Evolutionary conservation across 2,113 vertebrate genomes (phyloP).

Genomic region (Heterotilapia buettikoferi): DNA sequence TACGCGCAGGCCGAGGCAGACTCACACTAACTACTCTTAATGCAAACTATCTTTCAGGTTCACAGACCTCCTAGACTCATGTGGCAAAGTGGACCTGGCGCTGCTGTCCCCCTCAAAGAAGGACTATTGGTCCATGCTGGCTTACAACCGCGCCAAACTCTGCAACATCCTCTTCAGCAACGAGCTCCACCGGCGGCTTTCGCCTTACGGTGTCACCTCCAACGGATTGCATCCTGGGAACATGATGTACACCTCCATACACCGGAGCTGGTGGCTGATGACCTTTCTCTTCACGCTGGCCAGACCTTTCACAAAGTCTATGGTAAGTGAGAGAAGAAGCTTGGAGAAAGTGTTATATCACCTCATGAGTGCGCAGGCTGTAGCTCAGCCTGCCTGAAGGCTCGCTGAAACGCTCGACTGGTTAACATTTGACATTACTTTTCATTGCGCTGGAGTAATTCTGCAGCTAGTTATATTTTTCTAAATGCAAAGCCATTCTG

Average conservation of each 20-base stretch:
- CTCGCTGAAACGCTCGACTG: not conserved
- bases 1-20: not conserved
- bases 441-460: not conserved
- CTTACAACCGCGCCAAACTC: constrained; percentile 95
- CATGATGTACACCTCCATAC: constrained; percentile 90
- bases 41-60: constrained; percentile 74
- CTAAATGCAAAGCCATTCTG: not conserved
- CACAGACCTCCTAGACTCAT: constrained; percentile 83
- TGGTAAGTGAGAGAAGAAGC: constrained; percentile 77
- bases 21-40: not conserved
- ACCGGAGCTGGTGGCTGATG: constrained; percentile 91
- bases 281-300: constrained; percentile 88
- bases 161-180: constrained; percentile 93
- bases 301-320: constrained; percentile 94
- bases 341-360: not conserved
- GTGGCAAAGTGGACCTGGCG: constrained; percentile 82
- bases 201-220: constrained; percentile 80
- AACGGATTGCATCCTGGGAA: constrained; percentile 93
- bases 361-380: not conserved
- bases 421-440: not conserved
- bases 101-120: constrained; percentile 83
- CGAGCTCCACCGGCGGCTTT: constrained; percentile 88
- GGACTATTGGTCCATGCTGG: constrained; percentile 94
- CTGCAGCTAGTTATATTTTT: not conserved
- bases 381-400: not conserved